phyloP scores from a whole-genome alignment of 2,888 invertebrate species.

The Drosophila longiperda region DNA sequence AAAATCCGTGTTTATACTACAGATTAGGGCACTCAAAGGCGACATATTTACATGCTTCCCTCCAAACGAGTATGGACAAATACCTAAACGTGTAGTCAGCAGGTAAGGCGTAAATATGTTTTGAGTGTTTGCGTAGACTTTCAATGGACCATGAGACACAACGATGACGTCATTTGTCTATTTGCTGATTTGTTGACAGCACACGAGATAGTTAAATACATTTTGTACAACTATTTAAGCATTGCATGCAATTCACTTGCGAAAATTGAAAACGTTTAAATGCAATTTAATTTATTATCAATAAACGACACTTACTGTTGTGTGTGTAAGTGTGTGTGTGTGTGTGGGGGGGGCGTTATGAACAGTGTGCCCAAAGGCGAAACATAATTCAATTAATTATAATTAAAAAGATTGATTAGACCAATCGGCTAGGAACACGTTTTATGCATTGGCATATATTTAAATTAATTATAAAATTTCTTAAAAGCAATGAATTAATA shows the following conservation, averaged over 20 bases:
- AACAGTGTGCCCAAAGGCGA: conserved; percentile 29
- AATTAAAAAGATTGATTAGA: not conserved
- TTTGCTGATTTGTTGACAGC: conserved; percentile 59
- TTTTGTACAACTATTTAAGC: conserved; percentile 54
- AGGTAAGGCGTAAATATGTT: conserved; percentile 5
- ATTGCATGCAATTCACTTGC: conserved; percentile 47
- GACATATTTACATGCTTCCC: conserved; percentile 12
- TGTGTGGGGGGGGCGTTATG: conserved; percentile 43
- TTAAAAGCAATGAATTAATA: conserved; percentile 4
- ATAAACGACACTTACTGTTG: conserved; percentile 26
- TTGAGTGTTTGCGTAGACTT: conserved; percentile 50
- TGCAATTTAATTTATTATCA: conserved; percentile 58
- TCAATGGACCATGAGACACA: conserved; percentile 58
- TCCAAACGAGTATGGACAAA: conserved; percentile 14
- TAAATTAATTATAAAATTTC: conserved; percentile 16
- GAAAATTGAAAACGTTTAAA: conserved; percentile 49
- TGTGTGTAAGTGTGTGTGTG: conserved; percentile 6
- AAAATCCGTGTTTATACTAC: conserved; percentile 34
- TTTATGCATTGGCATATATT: conserved; percentile 30
- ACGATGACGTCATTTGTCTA: conserved; percentile 76
- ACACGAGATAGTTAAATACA: conserved; percentile 59
- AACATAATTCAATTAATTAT: conserved; percentile 17
- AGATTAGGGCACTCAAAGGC: conserved; percentile 40
- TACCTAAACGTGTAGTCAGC: conserved; percentile 59
- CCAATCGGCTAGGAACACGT: conserved; percentile 18